These are phyloP conservation scores for Oscheius sp. DNA, from an alignment of 2,888 invertebrate species.

Conservation along the genomic window DNA sequence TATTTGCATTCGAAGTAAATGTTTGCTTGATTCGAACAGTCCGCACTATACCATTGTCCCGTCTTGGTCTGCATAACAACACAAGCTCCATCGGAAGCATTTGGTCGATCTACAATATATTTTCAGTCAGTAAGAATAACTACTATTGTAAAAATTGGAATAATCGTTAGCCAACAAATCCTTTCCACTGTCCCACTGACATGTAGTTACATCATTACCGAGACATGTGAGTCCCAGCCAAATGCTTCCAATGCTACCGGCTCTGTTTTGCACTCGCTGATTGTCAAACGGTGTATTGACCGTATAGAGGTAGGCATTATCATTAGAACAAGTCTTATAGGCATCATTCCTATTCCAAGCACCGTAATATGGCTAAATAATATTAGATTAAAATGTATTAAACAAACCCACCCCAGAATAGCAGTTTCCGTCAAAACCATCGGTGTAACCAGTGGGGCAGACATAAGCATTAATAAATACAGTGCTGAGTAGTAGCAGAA, in stretches of 20 bases:
- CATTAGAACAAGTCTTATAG: neutral
- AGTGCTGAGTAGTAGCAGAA: too few species aligned
- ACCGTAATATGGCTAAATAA: too few species aligned
- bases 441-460: neutral
- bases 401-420: too few species aligned
- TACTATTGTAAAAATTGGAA: neutral
- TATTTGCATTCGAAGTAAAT: neutral
- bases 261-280: neutral
- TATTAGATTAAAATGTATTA: too few species aligned
- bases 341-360: neutral
- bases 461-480: neutral
- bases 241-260: neutral
- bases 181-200: neutral
- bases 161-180: neutral
- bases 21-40: neutral
- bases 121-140: too few species aligned
- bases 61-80: neutral
- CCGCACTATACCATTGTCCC: constrained; percentile 21
- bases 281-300: neutral
- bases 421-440: neutral
- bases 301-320: neutral
- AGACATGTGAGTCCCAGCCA: neutral
- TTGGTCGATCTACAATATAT: neutral
- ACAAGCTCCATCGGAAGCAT: neutral
- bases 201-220: neutral